Evolutionary conservation across 2,888 invertebrate species (phyloP).

Genomic region (Plutella xylostella): DNA sequence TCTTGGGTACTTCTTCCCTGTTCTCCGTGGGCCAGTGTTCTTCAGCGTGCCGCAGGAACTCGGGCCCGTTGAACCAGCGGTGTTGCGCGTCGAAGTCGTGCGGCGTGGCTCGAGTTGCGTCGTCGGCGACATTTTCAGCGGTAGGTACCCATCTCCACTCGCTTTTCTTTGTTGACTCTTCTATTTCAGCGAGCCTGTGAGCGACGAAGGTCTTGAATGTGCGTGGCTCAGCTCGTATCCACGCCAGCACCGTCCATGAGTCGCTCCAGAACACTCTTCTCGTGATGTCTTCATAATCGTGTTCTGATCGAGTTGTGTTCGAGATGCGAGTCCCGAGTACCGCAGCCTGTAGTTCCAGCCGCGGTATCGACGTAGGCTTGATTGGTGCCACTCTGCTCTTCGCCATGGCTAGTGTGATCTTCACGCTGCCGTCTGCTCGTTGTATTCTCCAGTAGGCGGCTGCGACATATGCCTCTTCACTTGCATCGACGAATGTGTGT

Average conservation of each 20-base stretch:
- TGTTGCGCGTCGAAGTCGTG: not conserved
- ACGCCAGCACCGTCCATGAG: not conserved
- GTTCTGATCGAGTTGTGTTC: not conserved
- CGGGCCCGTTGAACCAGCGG: conserved; percentile 7
- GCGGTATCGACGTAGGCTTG: conserved; percentile 2
- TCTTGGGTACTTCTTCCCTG: not conserved
- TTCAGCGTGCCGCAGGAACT: not conserved
- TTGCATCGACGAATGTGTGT: conserved; percentile 2
- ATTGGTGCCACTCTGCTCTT: conserved; percentile 7
- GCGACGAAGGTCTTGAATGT: conserved; percentile 9
- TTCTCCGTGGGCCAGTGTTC: conserved; percentile 4
- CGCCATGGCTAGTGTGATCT: not conserved
- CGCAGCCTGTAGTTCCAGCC: conserved; percentile 8
- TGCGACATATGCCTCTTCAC: not conserved
- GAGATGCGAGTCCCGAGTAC: conserved; percentile 3
- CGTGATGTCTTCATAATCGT: not conserved
- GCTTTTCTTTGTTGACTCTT: not conserved
- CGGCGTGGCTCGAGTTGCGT: not conserved
- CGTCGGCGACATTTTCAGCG: not conserved
- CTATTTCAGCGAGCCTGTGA: conserved; percentile 8
- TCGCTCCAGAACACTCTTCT: not conserved
- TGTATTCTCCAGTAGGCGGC: not conserved
- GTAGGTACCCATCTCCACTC: conserved; percentile 18
- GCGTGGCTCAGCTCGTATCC: conserved; percentile 4
- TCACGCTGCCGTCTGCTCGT: not conserved